Conservation (phyloP, 2,797 vertebrate genomes). For the Sebastiscus albofasciatus region DNA sequence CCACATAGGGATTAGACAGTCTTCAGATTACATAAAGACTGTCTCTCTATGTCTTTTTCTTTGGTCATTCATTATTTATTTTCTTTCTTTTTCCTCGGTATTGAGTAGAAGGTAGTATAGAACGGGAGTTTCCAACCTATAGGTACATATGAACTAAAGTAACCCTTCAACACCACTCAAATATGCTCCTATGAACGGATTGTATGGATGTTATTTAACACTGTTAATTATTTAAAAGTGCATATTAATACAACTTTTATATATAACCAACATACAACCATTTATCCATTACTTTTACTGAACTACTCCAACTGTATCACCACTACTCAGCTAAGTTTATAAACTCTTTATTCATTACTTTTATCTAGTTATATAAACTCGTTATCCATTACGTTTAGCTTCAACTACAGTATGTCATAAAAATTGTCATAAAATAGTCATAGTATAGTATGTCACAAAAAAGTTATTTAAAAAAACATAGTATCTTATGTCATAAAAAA, state of each 20-base stretch:
- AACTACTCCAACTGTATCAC: background rate
- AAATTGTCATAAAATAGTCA: background rate
- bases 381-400: no score
- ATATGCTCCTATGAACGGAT: background rate
- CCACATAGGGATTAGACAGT: conserved; percentile 40
- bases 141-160: background rate
- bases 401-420: background rate
- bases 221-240: background rate
- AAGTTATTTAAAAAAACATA: background rate
- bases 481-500: no score
- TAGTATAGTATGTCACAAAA: background rate
- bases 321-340: background rate
- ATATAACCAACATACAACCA: background rate
- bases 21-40: no score
- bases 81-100: background rate
- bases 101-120: background rate
- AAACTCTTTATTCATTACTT: background rate
- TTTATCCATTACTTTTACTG: background rate
- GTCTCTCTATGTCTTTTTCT: conserved; percentile 8
- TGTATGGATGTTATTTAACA: background rate
- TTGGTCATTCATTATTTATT: background rate
- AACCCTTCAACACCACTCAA: background rate
- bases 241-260: background rate
- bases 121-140: background rate
- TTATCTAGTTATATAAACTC: background rate